phyloP scores from a whole-genome alignment of 2,888 invertebrate species.

The Halictus ligatus region DNA sequence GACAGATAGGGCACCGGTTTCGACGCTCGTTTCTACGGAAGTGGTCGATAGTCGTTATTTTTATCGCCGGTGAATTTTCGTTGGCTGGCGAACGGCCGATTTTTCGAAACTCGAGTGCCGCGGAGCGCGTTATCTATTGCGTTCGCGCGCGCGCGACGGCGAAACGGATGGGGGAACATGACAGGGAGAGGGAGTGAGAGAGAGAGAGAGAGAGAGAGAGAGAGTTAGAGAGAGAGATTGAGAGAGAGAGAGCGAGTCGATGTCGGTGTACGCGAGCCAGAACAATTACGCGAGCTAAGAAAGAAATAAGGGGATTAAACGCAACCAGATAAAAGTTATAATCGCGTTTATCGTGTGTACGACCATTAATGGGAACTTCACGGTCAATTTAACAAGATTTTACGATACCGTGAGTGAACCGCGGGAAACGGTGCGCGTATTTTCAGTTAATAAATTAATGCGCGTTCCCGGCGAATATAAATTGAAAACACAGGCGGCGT shows the following conservation, averaged over 20 bases:
- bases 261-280: not conserved
- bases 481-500: not conserved
- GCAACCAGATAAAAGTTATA: slow-evolving; percentile 38
- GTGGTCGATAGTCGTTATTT: not conserved
- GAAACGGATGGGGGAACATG: not conserved
- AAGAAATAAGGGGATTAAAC: slow-evolving; percentile 20
- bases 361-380: slow-evolving; percentile 42
- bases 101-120: slow-evolving; percentile 20
- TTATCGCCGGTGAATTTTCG: slow-evolving; percentile 38
- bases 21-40: slow-evolving; percentile 20
- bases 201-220: not conserved
- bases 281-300: slow-evolving; percentile 24
- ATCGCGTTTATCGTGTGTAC: slow-evolving; percentile 44
- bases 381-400: slow-evolving; percentile 50
- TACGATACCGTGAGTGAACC: slow-evolving; percentile 28
- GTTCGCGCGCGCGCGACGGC: not conserved
- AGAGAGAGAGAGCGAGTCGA: not conserved
- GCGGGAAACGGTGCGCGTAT: slow-evolving; percentile 37
- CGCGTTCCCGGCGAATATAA: slow-evolving; percentile 13
- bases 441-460: slow-evolving; percentile 44
- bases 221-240: not conserved
- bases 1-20: slow-evolving; percentile 46
- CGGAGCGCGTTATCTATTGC: not conserved
- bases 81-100: slow-evolving; percentile 14
- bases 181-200: not conserved